Evolutionary conservation across 2,797 vertebrate species (phyloP), one percentile per base, ranked within the genome.

Genomic region (Hypotaenidia philippensis): DNA sequence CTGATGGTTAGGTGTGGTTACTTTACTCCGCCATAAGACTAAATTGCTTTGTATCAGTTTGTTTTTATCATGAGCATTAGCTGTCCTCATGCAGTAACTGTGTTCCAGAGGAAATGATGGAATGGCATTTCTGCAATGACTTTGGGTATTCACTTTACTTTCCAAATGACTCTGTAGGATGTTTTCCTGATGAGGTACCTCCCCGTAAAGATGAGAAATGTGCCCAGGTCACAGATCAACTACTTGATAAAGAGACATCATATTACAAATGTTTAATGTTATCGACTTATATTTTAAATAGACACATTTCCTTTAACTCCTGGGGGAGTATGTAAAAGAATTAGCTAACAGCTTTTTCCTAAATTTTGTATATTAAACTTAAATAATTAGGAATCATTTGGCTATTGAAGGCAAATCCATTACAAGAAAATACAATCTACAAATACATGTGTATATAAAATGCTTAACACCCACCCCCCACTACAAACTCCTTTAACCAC

Each of bases 401-500:
- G 20, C 72, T 61, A 49, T 47, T 10, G 40, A 66, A 59, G 13
- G 44, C 11, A 65, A 57, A 36, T 18, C 22, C 0, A 0, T 41
- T 71, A 53, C 23, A 59, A 80, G 53, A 32, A 72, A 71, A 68
- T 10, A 13, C 25, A 66, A 63, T 1, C 5, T 53, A 55, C 11
- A 79, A 61, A 79, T 0, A 0, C 3, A 1, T 0, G 3, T 55
- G 63, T 47, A 1, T 1, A 23, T 41, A 76, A 81, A 75, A 87
- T 45, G 3, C 4, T 71, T 40, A n/a, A 68, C 89, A 57, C 23
- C 4, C 1, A 34, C 0, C 1, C 29, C 17, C 3, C 4, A 7
- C 41, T 17, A 17, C 41, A 79, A 68, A 23, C 13, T 47, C 26
- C 41, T 63, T 34, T 71, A 53, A 60, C 13, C 23, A 61, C 21